Evolutionary conservation across 2,797 vertebrate genomes (phyloP).

Genomic region (Corythornis leucogaster): DNA sequence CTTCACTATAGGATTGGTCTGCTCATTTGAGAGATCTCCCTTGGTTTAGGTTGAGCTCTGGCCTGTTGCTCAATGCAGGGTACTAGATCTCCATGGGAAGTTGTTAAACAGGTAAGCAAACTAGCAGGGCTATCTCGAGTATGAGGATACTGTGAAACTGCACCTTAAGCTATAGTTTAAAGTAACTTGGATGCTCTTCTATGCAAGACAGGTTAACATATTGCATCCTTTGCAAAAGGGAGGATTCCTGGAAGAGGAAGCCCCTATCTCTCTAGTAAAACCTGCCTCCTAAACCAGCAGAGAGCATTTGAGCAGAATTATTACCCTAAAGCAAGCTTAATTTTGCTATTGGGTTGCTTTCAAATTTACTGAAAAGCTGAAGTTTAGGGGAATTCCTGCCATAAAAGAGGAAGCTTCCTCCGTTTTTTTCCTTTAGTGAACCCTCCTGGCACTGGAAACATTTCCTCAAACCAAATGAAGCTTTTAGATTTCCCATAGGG

Average conservation of each 20-base stretch:
- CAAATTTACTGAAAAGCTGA: neutral
- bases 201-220: neutral
- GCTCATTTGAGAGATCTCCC: neutral
- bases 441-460: fast-evolving
- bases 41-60: constrained; percentile 25
- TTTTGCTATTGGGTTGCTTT: neutral
- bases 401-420: neutral
- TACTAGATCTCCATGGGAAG: constrained; percentile 3
- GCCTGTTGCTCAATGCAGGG: neutral
- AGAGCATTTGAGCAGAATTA: neutral
- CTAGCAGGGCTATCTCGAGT: neutral
- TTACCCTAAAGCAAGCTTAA: neutral
- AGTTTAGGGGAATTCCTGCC: neutral
- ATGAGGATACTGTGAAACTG: neutral
- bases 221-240: neutral
- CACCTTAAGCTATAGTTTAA: neutral
- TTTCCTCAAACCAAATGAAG: neutral
- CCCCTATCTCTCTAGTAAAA: too few relatives aligned
- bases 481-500: neutral
- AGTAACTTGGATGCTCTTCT: neutral
- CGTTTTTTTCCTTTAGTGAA: neutral
- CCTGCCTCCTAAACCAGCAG: neutral
- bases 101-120: constrained; percentile 13
- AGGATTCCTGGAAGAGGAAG: neutral
- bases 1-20: neutral